Conservation (phyloP, 2,113 vertebrate species). For the Vicugna pacos region DNA sequence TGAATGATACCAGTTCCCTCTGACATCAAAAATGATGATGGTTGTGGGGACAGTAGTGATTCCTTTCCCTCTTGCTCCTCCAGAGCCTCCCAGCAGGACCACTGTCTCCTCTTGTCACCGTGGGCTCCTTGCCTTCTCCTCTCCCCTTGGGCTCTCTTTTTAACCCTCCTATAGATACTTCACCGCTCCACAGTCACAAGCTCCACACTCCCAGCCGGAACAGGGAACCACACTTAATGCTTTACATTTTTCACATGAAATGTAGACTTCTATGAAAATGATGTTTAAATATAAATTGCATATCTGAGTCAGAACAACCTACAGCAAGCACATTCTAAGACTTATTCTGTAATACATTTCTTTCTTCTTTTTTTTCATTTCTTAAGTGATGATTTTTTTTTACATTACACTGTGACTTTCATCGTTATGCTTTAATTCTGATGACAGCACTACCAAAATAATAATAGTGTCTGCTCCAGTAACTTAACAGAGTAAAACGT, state of each 20-base stretch:
- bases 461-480: conserved; percentile 70
- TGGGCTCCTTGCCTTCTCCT: not conserved
- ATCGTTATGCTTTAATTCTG: conserved; percentile 73
- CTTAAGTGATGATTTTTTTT: conserved; percentile 57
- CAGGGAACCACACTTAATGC: not conserved
- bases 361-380: conserved; percentile 43
- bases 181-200: not conserved
- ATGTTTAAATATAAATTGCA: conserved; percentile 49
- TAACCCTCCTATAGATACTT: not conserved
- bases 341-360: conserved; percentile 20
- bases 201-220: not conserved
- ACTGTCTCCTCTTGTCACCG: not conserved
- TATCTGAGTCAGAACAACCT: not conserved
- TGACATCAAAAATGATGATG: not conserved
- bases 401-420: conserved; percentile 69
- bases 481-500: conserved; percentile 71
- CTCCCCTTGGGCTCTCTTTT: not conserved
- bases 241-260: not conserved
- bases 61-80: not conserved
- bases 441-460: conserved; percentile 73
- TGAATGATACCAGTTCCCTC: not conserved
- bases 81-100: not conserved
- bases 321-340: conserved; percentile 49
- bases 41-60: not conserved
- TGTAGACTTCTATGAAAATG: not conserved